Percentiles rank a stretch among this genome's conserved stretches.
phyloP scores from a whole-genome alignment of 2,888 invertebrate species.

The Suillia variegata region DNA sequence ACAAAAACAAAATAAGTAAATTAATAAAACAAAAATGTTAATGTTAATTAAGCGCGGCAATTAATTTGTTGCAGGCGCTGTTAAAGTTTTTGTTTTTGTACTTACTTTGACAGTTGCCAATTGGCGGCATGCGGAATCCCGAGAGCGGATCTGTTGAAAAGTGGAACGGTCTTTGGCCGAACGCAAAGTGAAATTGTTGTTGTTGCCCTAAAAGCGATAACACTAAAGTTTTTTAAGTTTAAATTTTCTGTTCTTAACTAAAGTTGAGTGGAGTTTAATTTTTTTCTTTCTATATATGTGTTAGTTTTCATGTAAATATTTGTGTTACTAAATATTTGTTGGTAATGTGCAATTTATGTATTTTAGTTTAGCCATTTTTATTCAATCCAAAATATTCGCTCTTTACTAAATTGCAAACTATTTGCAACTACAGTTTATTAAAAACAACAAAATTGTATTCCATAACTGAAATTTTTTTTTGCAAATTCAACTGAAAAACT shows the following conservation, averaged over 20 bases:
- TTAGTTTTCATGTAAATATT: constrained; percentile 8
- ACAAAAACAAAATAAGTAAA: too few species aligned
- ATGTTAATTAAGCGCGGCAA: constrained; percentile 4
- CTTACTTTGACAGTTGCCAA: constrained; percentile 90
- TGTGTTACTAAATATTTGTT: too few species aligned
- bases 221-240: constrained; percentile 71
- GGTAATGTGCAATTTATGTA: too few species aligned
- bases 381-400: too few species aligned
- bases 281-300: constrained; percentile 5
- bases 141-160: constrained; percentile 87
- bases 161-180: constrained; percentile 84
- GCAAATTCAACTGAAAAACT: too few species aligned
- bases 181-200: constrained; percentile 93
- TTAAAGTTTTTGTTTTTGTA: constrained; percentile 48
- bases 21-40: constrained; percentile 9
- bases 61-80: background rate
- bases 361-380: too few species aligned
- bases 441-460: too few species aligned
- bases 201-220: constrained; percentile 92
- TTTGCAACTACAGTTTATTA: too few species aligned
- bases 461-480: too few species aligned
- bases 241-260: constrained; percentile 61
- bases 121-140: constrained; percentile 87
- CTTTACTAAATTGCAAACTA: too few species aligned
- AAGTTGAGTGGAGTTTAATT: constrained; percentile 17